Evolutionary conservation across 2,113 vertebrate species (phyloP), one percentile per base, ranked within the genome.

Genomic region (Uropsilus gracilis): DNA sequence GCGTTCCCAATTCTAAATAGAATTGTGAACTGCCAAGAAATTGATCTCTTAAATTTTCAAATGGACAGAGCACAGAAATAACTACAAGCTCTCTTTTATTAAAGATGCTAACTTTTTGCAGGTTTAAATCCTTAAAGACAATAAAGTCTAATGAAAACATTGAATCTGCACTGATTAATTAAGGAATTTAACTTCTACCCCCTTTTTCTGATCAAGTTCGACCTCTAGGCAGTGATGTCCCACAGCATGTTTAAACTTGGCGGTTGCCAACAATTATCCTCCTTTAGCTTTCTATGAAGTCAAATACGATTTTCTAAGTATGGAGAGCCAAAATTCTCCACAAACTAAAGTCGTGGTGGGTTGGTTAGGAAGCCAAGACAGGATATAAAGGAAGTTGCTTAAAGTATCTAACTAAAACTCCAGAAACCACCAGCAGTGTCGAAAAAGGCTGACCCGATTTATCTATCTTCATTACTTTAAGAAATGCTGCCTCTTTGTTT

Each of bases 381-480:
- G 81, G 91, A 46, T 94, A 94, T 95, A 93, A 66, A 92, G 14
- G 48, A 95, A 94, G 82, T 95, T 89, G 94, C 93, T 96, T 82
- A 95, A 97, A 97, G 86, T 95, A 83, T 78, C 92, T 90, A 75
- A 96, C 92, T 90, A 75, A 96, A 96, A 72, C 59, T 94, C 89
- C 86, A 20, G 88, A 97, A 89, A 96, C 82, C 96, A 97, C 89
- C 97, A 97, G 96, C 94, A 93, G 95, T 92, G 92, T 96, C 59
- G 80, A 89, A 91, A 95, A 98, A 85, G 94, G 97, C 97, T 97
- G 97, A 97, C 98, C 97, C 97, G 97, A 98, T 98, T 98, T 98
- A 98, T 98, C 97, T 97, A 97, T 98, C 98, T 98, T 98, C 98
- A 98, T 98, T 98, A 98, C 97, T 98, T 97, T 96, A 98, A 98